A percentile compares a stretch with the other conserved stretches of the same genome.
phyloP scores from a whole-genome alignment of 2,113 vertebrate genomes.

The Polyodon spathula region DNA sequence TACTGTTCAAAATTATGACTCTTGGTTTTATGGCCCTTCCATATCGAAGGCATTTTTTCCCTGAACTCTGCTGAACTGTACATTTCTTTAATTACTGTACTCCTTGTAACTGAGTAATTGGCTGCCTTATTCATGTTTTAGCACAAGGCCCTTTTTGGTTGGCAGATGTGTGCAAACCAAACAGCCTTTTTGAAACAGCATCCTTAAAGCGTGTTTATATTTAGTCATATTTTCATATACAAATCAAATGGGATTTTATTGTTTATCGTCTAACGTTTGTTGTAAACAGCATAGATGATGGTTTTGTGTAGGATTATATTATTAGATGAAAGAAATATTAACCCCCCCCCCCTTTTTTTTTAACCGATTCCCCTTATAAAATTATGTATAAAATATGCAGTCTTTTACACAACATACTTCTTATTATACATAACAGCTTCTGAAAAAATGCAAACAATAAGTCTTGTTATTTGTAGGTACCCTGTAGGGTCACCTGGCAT shows the following conservation, averaged over 20 bases:
- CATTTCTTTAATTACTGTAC: slow-evolving; percentile 49
- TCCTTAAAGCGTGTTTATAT: not conserved
- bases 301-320: not conserved
- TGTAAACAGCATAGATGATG: not conserved
- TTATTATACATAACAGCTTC: too few relatives aligned
- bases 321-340: not conserved
- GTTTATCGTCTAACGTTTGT: not conserved
- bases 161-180: not conserved
- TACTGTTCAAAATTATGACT: slow-evolving; percentile 42
- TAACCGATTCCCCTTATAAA: slow-evolving; percentile 13
- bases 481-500: too few relatives aligned
- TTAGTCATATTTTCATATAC: slow-evolving; percentile 1
- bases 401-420: too few relatives aligned
- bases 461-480: too few relatives aligned
- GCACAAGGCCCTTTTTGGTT: slow-evolving; percentile 23
- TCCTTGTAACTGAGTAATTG: slow-evolving; percentile 49
- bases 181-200: not conserved
- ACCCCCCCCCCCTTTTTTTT: not conserved
- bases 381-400: too few relatives aligned
- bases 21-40: slow-evolving; percentile 44
- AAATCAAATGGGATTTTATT: not conserved
- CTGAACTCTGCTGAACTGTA: slow-evolving; percentile 45
- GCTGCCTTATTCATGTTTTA: slow-evolving; percentile 25
- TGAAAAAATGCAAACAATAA: too few relatives aligned
- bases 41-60: slow-evolving; percentile 31